Conservation (phyloP, 2,113 vertebrate genomes). For the Vulpes lagopus region DNA sequence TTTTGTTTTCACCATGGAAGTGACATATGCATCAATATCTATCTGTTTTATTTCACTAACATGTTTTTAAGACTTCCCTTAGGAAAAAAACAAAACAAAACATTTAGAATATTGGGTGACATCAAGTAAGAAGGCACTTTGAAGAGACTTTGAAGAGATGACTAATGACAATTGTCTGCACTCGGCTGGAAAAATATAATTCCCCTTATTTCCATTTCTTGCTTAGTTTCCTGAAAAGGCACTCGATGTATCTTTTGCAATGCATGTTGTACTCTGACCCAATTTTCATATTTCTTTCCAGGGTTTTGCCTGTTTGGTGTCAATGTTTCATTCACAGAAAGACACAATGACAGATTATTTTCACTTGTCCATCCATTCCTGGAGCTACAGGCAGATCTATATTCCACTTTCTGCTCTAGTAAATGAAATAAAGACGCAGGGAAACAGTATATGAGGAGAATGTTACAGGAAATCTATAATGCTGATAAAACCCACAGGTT, state of each 20-base stretch:
- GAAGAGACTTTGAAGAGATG: neutral
- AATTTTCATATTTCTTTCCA: slow-evolving; percentile 54
- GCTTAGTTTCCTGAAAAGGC: neutral
- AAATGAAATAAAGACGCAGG: slow-evolving; percentile 71
- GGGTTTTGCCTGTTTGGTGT: slow-evolving; percentile 27
- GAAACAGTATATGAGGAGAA: neutral
- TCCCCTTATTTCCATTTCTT: neutral
- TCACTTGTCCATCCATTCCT: slow-evolving; percentile 55
- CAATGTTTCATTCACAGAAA: slow-evolving; percentile 63
- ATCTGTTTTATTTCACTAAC: neutral
- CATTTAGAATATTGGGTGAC: neutral
- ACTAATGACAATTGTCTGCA: neutral
- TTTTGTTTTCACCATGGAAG: neutral
- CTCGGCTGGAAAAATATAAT: neutral
- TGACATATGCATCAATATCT: neutral
- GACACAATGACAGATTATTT: slow-evolving; percentile 70
- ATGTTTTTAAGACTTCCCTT: slow-evolving; percentile 28
- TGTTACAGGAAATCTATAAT: slow-evolving; percentile 73
- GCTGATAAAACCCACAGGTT: slow-evolving; percentile 27
- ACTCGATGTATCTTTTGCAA: neutral
- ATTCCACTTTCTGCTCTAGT: slow-evolving; percentile 45
- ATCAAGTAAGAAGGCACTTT: neutral
- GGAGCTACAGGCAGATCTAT: slow-evolving; percentile 38
- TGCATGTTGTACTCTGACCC: slow-evolving; percentile 17
- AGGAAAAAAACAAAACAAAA: slow-evolving; percentile 13